These are phyloP conservation scores for Athrips mouffetella DNA, from an alignment of 2,888 invertebrate genomes.

Conservation along the genomic window DNA sequence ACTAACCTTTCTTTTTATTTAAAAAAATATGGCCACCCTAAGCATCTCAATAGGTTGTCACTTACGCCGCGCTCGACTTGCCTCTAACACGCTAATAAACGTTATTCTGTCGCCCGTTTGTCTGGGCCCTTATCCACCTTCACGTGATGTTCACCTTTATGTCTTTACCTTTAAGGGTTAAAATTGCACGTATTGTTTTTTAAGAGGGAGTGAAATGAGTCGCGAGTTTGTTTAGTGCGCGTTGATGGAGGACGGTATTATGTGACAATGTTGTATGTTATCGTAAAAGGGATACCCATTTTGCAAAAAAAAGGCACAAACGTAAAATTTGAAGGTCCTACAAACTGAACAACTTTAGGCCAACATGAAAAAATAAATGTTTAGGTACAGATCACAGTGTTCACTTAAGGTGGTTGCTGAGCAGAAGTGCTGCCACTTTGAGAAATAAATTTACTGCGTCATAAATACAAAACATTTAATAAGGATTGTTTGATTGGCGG, in stretches of 20 bases:
- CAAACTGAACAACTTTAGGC: too few relatives aligned
- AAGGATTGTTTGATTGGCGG: too few relatives aligned
- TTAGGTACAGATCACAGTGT: too few relatives aligned
- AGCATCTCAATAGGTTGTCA: conserved; percentile 60
- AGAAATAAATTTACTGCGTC: too few relatives aligned
- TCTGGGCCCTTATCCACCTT: conserved; percentile 30
- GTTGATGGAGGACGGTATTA: neutral
- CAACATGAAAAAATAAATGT: too few relatives aligned
- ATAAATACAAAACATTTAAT: too few relatives aligned
- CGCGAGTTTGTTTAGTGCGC: conserved; percentile 10
- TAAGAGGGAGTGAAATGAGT: conserved; percentile 1
- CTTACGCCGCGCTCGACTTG: conserved; percentile 61
- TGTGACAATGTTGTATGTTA: neutral
- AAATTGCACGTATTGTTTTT: neutral
- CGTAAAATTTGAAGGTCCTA: too few relatives aligned
- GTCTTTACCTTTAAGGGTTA: neutral
- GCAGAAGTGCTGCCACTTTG: too few relatives aligned
- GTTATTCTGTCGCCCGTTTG: conserved; percentile 49
- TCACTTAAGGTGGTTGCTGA: too few relatives aligned
- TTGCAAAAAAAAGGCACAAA: too few relatives aligned
- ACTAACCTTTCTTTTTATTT: too few relatives aligned
- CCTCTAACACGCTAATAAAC: conserved; percentile 67
- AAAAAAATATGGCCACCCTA: conserved; percentile 36
- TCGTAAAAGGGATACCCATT: too few relatives aligned
- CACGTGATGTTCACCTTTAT: conserved; percentile 27